A percentile compares a stretch with the other conserved stretches of the same genome.
These are phyloP conservation scores for Pterocles burchelli DNA, from an alignment of 2,113 vertebrate species.

Conservation along the genomic window DNA sequence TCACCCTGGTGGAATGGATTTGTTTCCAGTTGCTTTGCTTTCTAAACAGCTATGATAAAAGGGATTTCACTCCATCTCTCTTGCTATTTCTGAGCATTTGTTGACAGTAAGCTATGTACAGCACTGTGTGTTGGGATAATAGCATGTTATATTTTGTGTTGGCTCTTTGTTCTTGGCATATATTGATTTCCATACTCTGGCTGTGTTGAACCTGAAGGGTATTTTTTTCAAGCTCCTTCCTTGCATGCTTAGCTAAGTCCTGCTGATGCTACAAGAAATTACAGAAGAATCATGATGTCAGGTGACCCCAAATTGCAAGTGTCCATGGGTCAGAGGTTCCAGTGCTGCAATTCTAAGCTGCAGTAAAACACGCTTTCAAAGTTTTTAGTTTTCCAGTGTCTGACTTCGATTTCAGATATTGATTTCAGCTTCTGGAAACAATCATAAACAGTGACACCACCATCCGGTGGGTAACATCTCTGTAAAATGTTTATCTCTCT, in stretches of 20 bases:
- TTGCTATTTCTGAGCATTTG: not conserved
- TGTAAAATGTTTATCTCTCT: not conserved
- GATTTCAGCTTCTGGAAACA: not conserved
- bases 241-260: not conserved
- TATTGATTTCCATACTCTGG: not conserved
- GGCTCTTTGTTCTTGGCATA: not conserved
- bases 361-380: not conserved
- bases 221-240: not conserved
- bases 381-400: not conserved
- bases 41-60: not conserved
- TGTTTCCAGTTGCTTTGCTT: not conserved
- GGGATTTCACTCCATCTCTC: not conserved
- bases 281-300: not conserved
- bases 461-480: not conserved
- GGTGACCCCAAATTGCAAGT: not conserved
- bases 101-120: not conserved
- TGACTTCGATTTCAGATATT: not conserved
- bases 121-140: not conserved
- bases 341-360: accelerated
- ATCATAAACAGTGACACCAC: not conserved
- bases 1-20: not conserved
- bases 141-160: not conserved
- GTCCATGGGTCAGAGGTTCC: not conserved
- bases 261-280: not conserved
- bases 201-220: not conserved